Conservation (phyloP, 1,140 invertebrate genomes). For the Muscidifurax raptorellus region DNA sequence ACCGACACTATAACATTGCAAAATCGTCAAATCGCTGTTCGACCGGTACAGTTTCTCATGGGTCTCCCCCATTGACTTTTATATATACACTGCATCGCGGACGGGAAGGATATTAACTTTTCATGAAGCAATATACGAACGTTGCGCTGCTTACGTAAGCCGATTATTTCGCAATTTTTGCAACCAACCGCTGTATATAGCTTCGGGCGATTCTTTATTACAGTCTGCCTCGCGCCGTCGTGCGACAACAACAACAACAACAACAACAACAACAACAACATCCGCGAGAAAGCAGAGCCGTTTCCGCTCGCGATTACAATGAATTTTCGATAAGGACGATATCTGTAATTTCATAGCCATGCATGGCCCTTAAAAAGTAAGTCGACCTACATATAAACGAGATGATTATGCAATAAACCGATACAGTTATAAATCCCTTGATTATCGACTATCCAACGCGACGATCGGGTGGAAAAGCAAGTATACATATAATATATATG, state of each 20-base stretch:
- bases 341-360: too few relatives aligned
- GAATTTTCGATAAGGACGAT: too few relatives aligned
- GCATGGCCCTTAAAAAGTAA: too few relatives aligned
- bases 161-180: constrained; percentile 34
- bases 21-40: constrained; percentile 35
- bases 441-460: background rate
- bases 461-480: background rate
- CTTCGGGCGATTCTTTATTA: background rate
- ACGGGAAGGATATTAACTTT: constrained; percentile 49
- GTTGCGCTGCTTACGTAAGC: constrained; percentile 29
- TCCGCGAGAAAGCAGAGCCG: background rate
- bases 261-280: background rate
- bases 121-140: constrained; percentile 44
- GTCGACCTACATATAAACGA: too few relatives aligned
- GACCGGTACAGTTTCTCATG: constrained; percentile 20
- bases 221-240: background rate
- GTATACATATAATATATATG: background rate
- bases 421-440: too few relatives aligned
- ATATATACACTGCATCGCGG: background rate
- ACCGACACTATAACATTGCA: constrained; percentile 15
- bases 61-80: background rate
- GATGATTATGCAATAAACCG: too few relatives aligned
- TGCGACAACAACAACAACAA: background rate
- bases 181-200: background rate
- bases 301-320: background rate